Conservation (phyloP, 1,140 invertebrate genomes). For the Vollenhovia emeryi region DNA sequence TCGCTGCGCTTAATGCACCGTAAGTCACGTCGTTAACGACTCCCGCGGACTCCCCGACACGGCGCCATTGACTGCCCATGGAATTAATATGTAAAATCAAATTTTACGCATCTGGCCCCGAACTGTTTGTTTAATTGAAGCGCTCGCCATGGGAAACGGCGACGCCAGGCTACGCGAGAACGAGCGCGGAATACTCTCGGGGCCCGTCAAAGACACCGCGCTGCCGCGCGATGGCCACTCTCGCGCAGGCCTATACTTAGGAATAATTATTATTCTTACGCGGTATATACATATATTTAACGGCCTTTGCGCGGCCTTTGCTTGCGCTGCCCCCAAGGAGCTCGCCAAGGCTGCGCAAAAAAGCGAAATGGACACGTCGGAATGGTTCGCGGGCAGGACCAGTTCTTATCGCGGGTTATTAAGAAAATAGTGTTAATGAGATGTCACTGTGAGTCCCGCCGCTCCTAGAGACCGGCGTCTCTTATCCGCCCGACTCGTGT, state of each 20-base stretch:
- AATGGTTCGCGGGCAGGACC: slow-evolving; percentile 58
- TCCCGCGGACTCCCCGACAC: neutral
- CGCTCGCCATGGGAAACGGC: slow-evolving; percentile 49
- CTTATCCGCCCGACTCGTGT: neutral
- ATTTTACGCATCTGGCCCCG: slow-evolving; percentile 66
- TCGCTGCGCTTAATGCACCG: neutral
- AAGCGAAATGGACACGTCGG: slow-evolving; percentile 47
- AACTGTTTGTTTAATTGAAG: slow-evolving; percentile 78
- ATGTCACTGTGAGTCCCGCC: slow-evolving; percentile 56
- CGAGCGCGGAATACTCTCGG: slow-evolving; percentile 31
- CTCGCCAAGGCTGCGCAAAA: slow-evolving; percentile 30
- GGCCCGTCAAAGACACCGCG: slow-evolving; percentile 73
- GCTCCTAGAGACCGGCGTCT: slow-evolving; percentile 3
- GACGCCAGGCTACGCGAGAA: slow-evolving; percentile 21
- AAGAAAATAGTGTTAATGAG: slow-evolving; percentile 75
- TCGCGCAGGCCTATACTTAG: slow-evolving; percentile 69
- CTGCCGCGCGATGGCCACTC: slow-evolving; percentile 48
- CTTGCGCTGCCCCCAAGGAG: slow-evolving; percentile 14
- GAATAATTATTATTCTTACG: slow-evolving; percentile 79
- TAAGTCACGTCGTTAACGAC: slow-evolving; percentile 36
- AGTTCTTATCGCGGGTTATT: slow-evolving; percentile 75
- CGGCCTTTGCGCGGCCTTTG: slow-evolving; percentile 41
- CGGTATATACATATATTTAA: slow-evolving; percentile 71
- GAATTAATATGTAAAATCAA: slow-evolving; percentile 73
- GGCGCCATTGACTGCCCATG: slow-evolving; percentile 26